Evolutionary conservation across 2,113 vertebrate genomes (phyloP), one percentile per base, ranked within the genome.

Genomic region (Otocyon megalotis): DNA sequence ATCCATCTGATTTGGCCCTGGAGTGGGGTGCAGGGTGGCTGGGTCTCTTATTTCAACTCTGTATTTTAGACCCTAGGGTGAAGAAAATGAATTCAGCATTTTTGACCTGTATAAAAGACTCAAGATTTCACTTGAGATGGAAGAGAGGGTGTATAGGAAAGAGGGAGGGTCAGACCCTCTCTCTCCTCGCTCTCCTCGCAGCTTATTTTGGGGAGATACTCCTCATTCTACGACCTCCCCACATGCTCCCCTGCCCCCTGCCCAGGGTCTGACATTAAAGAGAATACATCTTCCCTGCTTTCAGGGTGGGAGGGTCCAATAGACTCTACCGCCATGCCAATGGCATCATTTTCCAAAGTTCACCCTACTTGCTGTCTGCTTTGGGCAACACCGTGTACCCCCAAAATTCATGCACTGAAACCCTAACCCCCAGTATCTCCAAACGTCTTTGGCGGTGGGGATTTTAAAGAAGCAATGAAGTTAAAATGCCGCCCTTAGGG

Each of bases 231-330:
- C 32, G 16, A 37, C 4, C 13, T 0, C 37, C 11, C 11, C 12
- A 5, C 9, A 4, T 2, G 0, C 32, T 9, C 26, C 32, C 16
- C 26, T 0, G 0, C 12, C 62, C 30, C 12, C 43, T 43, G 43
- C 43, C 56, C 14, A 9, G 37, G 22, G 11, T 35, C 54, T 32
- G 71, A 17, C 65, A 28, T 9, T 60, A 72, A 17, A 37, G 54
- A 48, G 90, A 81, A 43, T 19, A 30, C 16, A 37, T 35, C 32
- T 48, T 72, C 24, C 17, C 26, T 60, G 58, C 26, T 43, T 85
- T 67, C 0, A 0, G 43, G 12, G 20, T 37, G 69, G 30, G 11
- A 69, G 14, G 5, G 0, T 30, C 81, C 85, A 2, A 24, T 9
- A 81, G 53, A 53, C 20, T 85, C 22, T 0, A 7, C 1, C 77